Percentiles rank a stretch among this genome's conserved stretches.
Conservation (phyloP, 2,888 invertebrate genomes). For the Oscheius myriophilus region DNA sequence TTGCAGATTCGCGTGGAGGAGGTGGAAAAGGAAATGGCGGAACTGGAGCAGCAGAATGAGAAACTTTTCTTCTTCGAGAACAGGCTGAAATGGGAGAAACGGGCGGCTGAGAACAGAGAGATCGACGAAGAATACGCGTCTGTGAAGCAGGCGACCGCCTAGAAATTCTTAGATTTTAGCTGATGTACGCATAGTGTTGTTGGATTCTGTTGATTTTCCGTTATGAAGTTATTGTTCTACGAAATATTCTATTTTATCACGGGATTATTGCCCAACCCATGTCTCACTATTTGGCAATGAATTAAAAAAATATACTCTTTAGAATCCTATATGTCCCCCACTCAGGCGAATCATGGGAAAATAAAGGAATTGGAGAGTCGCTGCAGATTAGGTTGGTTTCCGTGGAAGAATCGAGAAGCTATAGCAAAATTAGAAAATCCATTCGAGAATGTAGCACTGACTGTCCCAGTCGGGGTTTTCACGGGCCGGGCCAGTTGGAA, state of each 20-base stretch:
- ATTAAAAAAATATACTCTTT: no score
- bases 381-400: constrained; percentile 42
- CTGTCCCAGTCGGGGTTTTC: no score
- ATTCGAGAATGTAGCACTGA: no score
- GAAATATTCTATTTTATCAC: constrained; percentile 4
- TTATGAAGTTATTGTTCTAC: background rate
- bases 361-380: constrained; percentile 46
- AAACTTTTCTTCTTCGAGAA: constrained; percentile 57
- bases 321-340: background rate
- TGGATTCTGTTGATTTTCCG: constrained; percentile 3
- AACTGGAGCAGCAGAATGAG: constrained; percentile 45
- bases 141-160: background rate
- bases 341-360: constrained; percentile 18
- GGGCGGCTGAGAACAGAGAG: constrained; percentile 52
- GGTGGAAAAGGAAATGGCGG: constrained; percentile 40
- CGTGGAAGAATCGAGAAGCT: no score
- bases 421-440: no score
- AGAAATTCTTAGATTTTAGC: constrained; percentile 8
- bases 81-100: constrained; percentile 50
- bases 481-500: no score
- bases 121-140: constrained; percentile 44
- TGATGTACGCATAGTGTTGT: background rate
- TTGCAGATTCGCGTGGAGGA: constrained; percentile 39
- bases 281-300: no score
- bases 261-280: no score